phyloP scores from a whole-genome alignment of 2,113 vertebrate genomes.

The Circaetus cinerascens region DNA sequence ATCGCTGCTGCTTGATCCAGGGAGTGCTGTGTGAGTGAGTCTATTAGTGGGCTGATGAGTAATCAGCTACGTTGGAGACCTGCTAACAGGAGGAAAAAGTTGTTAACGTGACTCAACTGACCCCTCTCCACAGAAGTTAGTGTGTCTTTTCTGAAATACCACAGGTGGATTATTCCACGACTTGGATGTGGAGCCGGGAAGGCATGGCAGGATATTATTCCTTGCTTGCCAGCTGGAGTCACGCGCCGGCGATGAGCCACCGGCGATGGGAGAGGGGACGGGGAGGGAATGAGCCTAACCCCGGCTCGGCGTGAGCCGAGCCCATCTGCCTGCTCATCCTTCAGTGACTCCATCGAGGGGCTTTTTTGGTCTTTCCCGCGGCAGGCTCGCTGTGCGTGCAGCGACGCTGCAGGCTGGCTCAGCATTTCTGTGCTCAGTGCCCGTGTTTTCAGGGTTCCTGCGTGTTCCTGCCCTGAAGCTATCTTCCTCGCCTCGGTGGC shows the following conservation, averaged over 20 bases:
- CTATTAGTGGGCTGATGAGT: constrained; percentile 56
- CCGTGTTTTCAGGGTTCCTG: background rate
- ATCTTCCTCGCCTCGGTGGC: accelerated
- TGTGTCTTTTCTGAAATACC: constrained; percentile 22
- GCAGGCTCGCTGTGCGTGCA: background rate
- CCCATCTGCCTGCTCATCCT: constrained; percentile 8
- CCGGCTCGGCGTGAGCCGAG: background rate
- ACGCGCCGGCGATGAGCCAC: background rate
- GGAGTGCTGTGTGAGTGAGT: background rate
- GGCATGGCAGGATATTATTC: background rate
- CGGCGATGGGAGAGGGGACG: background rate
- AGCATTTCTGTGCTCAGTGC: background rate
- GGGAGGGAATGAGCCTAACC: background rate
- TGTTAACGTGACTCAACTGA: constrained; percentile 59
- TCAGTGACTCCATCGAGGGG: background rate
- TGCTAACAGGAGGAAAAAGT: constrained; percentile 34
- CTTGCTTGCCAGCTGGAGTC: constrained; percentile 25
- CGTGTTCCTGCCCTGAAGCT: background rate
- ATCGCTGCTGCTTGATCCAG: background rate
- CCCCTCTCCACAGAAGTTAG: constrained; percentile 8
- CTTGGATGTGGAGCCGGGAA: background rate
- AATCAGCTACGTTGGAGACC: constrained; percentile 47
- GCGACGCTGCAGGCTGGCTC: background rate
- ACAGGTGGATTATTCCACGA: constrained; percentile 46
- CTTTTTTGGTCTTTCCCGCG: background rate